phyloP scores from a whole-genome alignment of 2,113 vertebrate genomes.

The Ursus arctos region DNA sequence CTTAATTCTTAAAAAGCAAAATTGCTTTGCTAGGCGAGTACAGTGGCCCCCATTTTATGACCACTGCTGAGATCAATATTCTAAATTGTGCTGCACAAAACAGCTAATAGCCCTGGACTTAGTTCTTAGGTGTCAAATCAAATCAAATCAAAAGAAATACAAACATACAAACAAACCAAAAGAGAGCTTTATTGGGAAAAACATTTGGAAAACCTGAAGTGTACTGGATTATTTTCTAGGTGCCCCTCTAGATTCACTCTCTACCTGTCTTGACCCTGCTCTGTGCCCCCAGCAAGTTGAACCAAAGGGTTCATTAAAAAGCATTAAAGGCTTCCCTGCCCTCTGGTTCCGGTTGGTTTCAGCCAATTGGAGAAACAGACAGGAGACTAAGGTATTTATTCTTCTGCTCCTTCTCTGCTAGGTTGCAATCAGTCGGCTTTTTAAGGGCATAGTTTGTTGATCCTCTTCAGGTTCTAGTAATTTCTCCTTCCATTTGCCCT shows the following conservation, averaged over 20 bases:
- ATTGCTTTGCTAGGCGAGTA: not conserved
- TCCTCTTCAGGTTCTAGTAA: constrained; percentile 11
- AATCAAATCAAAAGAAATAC: not conserved
- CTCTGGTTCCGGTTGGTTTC: not conserved
- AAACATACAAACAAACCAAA: constrained; percentile 9
- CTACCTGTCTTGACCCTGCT: not conserved
- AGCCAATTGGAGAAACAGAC: not conserved
- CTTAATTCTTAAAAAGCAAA: constrained; percentile 34
- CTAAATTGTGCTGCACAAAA: not conserved
- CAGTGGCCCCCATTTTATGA: not conserved
- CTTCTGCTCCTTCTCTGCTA: not conserved
- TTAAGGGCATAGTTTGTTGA: not conserved
- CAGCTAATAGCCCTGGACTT: not conserved
- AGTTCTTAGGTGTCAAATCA: not conserved
- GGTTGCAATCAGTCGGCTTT: not conserved
- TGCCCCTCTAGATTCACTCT: not conserved
- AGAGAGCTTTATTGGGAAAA: not conserved
- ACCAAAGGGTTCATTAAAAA: not conserved
- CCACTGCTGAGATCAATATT: not conserved
- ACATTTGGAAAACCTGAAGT: not conserved
- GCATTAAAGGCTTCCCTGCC: not conserved
- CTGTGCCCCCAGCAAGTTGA: not conserved
- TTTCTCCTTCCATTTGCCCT: not conserved
- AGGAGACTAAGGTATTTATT: not conserved
- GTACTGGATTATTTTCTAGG: not conserved